Conservation (phyloP, 2,797 vertebrate species). For the Perodicticus potto region DNA sequence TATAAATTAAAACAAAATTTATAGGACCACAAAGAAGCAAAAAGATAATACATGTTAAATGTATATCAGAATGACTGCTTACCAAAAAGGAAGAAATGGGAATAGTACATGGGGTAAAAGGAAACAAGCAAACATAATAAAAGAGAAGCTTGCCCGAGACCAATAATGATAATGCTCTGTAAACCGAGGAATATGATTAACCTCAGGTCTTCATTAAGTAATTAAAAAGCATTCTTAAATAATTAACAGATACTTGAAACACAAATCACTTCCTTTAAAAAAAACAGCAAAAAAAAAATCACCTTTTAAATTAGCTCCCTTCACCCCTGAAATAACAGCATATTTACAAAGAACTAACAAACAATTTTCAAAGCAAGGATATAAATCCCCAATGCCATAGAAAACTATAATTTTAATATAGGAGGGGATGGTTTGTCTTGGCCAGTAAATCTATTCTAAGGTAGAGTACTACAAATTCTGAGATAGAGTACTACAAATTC, state of each 20-base stretch:
- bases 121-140: not conserved
- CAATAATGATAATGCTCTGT: not conserved
- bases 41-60: not conserved
- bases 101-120: not conserved
- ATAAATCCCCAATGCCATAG: not conserved
- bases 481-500: not conserved
- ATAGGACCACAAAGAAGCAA: not conserved
- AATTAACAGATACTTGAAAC: not conserved
- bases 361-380: constrained; percentile 14
- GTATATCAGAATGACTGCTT: not conserved
- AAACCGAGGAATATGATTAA: not conserved
- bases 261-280: not conserved
- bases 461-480: not conserved
- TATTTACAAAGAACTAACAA: not conserved
- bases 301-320: not conserved
- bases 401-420: not conserved
- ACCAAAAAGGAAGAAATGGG: not conserved
- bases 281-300: not conserved
- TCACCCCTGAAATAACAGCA: not conserved
- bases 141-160: not conserved
- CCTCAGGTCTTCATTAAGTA: constrained; percentile 21
- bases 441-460: not conserved
- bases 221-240: constrained; percentile 23
- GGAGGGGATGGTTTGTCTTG: not conserved
- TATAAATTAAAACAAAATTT: not conserved